Evolutionary conservation across 2,113 vertebrate species (phyloP), one percentile per base, ranked within the genome.

Genomic region (Lepisosteus osseus): DNA sequence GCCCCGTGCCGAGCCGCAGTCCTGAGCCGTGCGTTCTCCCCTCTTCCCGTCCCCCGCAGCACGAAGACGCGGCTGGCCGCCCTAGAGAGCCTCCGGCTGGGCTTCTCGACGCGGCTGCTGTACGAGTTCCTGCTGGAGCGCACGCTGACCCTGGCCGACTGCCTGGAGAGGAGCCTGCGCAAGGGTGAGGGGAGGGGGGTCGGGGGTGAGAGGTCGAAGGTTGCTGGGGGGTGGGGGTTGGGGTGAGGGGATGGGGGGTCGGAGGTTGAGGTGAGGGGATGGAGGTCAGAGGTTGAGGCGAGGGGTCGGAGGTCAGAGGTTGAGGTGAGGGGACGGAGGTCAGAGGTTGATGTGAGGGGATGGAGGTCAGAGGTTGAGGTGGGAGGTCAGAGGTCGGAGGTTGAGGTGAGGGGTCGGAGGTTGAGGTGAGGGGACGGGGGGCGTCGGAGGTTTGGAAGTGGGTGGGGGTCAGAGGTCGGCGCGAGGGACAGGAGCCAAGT

Each of bases 161-260:
- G 94, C 47, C 82, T 99, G 77, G 96, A 99, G 83, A 93, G 94
- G 71, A 95, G 94, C 81, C 91, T 99, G 69, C 96, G 91, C 82
- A 99, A 97, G 94, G 97, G 97, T 96, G 45, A 17, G 75, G 41
- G 43, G 13, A 54, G 51, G 72, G 1, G 11, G n/a, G 41, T 61
- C 61, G 56, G 40, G 7, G 61, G 44, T 40, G 65, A 5, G 6
- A 67, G 54, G 64, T 56, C 54, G 65, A 17, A 17, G 15, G 15
- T 17, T 17, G 55, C 41, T 66, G 40, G 42, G 41, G 41, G 9
- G 3, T 69, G 2, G 8, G 12, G 15, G 15, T 17, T 17, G 15
- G 15, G 15, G 15, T 17, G 15, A 17, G 15, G 15, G 15, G 15
- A 17, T 17, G 15, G 15, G 15, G 15, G 15, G 15, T 17, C 15